These are phyloP conservation scores for Acanthosepion esculentum DNA, from an alignment of 2,888 invertebrate genomes.

Conservation along the genomic window DNA sequence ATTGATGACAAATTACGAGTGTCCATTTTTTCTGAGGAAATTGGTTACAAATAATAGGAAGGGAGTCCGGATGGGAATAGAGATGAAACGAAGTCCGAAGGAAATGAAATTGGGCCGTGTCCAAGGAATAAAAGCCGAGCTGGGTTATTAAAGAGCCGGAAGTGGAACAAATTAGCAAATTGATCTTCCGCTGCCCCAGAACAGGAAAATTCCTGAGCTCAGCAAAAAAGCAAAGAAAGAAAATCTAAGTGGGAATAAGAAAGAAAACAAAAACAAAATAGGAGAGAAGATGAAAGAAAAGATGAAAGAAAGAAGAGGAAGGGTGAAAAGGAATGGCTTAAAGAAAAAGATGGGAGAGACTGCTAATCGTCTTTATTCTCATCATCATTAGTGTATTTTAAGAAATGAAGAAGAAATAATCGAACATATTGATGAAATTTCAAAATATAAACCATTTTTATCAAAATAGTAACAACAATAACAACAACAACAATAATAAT, in stretches of 20 bases:
- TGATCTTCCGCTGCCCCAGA: slow-evolving; percentile 21
- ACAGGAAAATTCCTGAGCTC: not conserved
- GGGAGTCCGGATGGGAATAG: not conserved
- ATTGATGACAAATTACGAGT: not conserved
- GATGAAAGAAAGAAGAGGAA: not conserved
- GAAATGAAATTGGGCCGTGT: slow-evolving; percentile 33
- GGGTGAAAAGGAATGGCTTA: not conserved
- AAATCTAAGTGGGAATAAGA: not conserved
- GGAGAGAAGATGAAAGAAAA: not conserved
- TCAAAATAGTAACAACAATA: not conserved
- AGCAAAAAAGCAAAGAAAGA: not conserved
- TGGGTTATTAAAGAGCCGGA: slow-evolving; percentile 18
- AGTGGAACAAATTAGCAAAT: slow-evolving; percentile 20
- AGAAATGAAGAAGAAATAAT: not conserved
- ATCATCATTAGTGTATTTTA: not conserved
- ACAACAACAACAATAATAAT: not conserved
- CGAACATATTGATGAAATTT: not conserved
- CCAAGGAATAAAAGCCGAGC: not conserved
- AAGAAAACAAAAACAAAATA: not conserved
- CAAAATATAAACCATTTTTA: not conserved
- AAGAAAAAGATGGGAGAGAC: not conserved
- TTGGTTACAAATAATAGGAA: slow-evolving; percentile 20
- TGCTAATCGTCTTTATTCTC: too few species aligned
- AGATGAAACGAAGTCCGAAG: slow-evolving; percentile 33
- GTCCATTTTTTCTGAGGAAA: slow-evolving; percentile 1